A percentile compares a stretch with the other conserved stretches of the same genome.
Evolutionary conservation across 2,888 invertebrate species (phyloP).

Genomic region (Nephrotoma flavescens): DNA sequence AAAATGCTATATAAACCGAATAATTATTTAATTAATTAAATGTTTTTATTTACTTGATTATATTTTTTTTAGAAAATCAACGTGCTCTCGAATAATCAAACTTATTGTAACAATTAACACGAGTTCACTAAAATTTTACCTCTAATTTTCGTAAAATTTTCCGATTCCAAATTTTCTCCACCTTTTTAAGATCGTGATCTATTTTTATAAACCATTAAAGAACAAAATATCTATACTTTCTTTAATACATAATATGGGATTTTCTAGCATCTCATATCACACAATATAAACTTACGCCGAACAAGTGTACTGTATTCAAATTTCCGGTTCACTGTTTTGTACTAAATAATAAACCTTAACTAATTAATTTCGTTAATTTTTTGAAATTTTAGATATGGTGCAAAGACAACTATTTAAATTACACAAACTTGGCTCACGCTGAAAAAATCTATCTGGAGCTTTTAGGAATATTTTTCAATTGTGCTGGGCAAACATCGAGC

Average conservation of each 20-base stretch:
- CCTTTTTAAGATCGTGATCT: neutral
- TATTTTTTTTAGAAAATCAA: neutral
- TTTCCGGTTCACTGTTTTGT: neutral
- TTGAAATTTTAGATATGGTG: slow-evolving; percentile 48
- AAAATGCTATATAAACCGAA: neutral
- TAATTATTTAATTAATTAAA: neutral
- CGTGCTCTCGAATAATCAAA: neutral
- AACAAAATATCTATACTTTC: neutral
- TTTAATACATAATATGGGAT: neutral
- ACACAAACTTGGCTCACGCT: slow-evolving; percentile 68
- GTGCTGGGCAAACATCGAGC: slow-evolving; percentile 43
- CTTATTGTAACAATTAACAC: neutral
- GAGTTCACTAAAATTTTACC: neutral
- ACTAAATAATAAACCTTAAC: neutral
- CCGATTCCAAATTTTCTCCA: neutral
- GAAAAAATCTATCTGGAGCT: slow-evolving; percentile 68
- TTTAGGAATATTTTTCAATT: slow-evolving; percentile 48
- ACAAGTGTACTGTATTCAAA: neutral
- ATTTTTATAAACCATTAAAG: neutral
- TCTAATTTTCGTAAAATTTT: neutral
- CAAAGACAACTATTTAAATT: slow-evolving; percentile 73
- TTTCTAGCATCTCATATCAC: neutral
- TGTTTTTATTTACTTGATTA: neutral
- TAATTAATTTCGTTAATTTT: slow-evolving; percentile 3
- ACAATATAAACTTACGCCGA: neutral